Conservation (phyloP, 2,888 invertebrate species). For the Mesochorus sp. region DNA sequence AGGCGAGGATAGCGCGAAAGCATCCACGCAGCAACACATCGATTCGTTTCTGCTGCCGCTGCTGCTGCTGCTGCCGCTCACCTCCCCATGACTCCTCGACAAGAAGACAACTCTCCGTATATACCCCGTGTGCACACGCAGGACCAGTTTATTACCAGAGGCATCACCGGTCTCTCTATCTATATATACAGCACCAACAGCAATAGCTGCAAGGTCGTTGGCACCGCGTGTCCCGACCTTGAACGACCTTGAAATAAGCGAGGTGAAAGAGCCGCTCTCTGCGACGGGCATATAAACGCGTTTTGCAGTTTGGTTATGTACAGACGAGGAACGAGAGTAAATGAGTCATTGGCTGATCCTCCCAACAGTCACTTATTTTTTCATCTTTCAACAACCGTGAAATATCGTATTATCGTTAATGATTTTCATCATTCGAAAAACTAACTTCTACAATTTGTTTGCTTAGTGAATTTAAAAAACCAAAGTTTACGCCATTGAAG, state of each 20-base stretch:
- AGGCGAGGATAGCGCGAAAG: constrained; percentile 14
- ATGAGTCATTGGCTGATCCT: neutral
- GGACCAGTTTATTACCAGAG: constrained; percentile 65
- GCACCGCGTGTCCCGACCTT: constrained; percentile 70
- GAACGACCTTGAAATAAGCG: constrained; percentile 72
- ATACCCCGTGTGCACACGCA: constrained; percentile 23
- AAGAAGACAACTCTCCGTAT: constrained; percentile 44
- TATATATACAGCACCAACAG: constrained; percentile 15
- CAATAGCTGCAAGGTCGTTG: constrained; percentile 67
- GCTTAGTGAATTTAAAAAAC: no score
- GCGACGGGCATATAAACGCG: constrained; percentile 12
- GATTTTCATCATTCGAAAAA: no score
- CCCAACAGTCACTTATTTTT: no score
- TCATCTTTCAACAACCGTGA: no score
- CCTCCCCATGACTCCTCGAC: constrained; percentile 28
- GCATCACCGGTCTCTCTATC: constrained; percentile 41
- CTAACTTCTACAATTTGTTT: no score
- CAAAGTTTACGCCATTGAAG: no score
- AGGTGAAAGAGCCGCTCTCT: constrained; percentile 42
- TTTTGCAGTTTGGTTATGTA: constrained; percentile 41
- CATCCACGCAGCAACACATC: constrained; percentile 40
- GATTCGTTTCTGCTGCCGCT: no score
- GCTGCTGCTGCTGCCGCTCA: constrained; percentile 32
- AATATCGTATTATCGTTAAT: no score
- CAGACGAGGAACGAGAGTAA: neutral